Base-by-base conservation (phyloP, 2,113 vertebrate genomes). In the Zonotrichia leucophrys region DNA sequence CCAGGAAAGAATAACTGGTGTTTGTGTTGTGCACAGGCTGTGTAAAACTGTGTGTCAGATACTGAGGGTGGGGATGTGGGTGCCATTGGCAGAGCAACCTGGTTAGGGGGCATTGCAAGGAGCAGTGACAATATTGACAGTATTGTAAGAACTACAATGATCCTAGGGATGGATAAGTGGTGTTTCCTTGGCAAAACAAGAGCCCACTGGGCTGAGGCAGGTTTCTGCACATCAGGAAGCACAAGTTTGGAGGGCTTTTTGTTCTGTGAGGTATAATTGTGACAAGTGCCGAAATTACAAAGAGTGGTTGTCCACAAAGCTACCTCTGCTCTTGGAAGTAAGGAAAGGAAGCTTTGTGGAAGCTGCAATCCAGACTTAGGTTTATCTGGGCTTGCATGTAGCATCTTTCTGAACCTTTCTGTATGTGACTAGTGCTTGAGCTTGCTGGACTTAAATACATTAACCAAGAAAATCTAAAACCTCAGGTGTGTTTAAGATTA, bases 181-280 rank as follows among this genome's bases (percentile, higher is more conserved):
- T 3, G 12, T 68, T 89, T 85, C 58, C 33, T 33, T 37, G 33
- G 31, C 8, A 81, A 87, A 92, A 37, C 6, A 31, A 60, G 33
- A 66, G n/a, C 37, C n/a, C 0, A 1, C 28, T 25, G 62, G 22
- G 47, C 79, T 70, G 46, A 12, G 19, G 11, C 0, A 1, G n/a
- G 19, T 93, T 91, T 87, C 1, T 1, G 13, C 53, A 39, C 3
- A 6, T 12, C 59, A 50, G 9, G 35, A 70, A 77, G 47, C 7
- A 30, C 14, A 64, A 18, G 42, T 87, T 59, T 41, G 16, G 27
- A 59, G 10, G 4, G 2, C 0, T 25, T 12, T 42, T 47, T 70
- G 42, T 64, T 39, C 8, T 72, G 2, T 18, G 31, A 16, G 5
- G 5, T 79, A 1, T 47, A 55, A 24, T 24, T 74, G 41, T 27